Percentiles rank a stretch among this genome's conserved stretches.
These are phyloP conservation scores for Epistrophe eligans DNA, from an alignment of 2,888 invertebrate genomes.

Conservation along the genomic window DNA sequence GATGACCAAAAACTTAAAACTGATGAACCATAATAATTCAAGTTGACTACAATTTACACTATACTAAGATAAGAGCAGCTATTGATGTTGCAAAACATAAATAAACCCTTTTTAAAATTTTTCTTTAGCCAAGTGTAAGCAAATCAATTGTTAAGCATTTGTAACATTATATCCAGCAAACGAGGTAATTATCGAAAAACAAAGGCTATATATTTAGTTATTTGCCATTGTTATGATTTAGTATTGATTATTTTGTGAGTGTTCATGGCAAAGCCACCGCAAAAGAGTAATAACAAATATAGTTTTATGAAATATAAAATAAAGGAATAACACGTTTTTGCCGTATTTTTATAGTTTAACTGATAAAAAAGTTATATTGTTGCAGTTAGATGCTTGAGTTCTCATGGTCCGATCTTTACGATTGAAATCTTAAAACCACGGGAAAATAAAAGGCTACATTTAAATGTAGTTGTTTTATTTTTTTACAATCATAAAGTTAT, in stretches of 20 bases:
- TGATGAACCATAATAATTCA: not conserved
- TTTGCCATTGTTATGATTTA: not conserved
- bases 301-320: no score
- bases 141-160: constrained; percentile 10
- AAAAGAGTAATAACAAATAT: no score
- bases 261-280: not conserved
- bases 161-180: not conserved
- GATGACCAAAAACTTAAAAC: not conserved
- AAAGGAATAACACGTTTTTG: no score
- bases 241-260: not conserved
- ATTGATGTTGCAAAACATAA: not conserved
- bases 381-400: no score
- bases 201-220: not conserved
- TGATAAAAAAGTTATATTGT: no score
- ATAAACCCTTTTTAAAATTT: not conserved
- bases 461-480: no score
- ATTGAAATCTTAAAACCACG: no score
- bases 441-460: no score
- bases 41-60: not conserved
- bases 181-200: not conserved
- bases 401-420: no score
- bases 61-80: not conserved
- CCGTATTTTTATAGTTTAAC: no score
- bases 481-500: no score
- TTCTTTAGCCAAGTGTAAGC: not conserved